Conservation (phyloP, 2,113 vertebrate genomes). For the Chloroceryle aenea region DNA sequence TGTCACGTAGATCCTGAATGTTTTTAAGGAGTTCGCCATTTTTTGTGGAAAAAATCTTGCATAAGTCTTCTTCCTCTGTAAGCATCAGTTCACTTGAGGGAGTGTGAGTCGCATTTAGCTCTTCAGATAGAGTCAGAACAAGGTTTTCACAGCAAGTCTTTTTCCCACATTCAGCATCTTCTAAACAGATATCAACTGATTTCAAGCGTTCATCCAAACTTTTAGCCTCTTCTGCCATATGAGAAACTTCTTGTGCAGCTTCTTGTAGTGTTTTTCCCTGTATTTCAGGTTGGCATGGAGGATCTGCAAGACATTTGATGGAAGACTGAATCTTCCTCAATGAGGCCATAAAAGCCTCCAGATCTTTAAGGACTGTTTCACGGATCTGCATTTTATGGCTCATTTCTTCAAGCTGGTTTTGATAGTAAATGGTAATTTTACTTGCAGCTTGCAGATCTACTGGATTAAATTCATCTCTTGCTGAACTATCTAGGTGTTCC, state of each 20-base stretch:
- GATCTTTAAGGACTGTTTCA: slow-evolving; percentile 78
- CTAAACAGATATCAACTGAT: slow-evolving; percentile 72
- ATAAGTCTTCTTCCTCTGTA: slow-evolving; percentile 68
- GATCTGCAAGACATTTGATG: slow-evolving; percentile 35
- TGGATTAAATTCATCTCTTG: slow-evolving; percentile 75
- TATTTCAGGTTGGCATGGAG: slow-evolving; percentile 14
- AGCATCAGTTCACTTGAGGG: slow-evolving; percentile 56
- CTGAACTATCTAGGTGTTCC: slow-evolving; percentile 69
- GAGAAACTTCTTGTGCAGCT: slow-evolving; percentile 71
- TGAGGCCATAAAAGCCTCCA: slow-evolving; percentile 86
- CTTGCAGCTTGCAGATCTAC: slow-evolving; percentile 77
- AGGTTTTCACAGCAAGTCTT: slow-evolving; percentile 83
- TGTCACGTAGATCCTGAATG: slow-evolving; percentile 81
- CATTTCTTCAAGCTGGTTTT: slow-evolving; percentile 81
- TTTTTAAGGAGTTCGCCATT: slow-evolving; percentile 77
- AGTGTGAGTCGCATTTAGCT: slow-evolving; percentile 27
- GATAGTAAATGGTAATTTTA: slow-evolving; percentile 77
- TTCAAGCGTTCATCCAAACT: slow-evolving; percentile 83
- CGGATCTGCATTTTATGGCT: slow-evolving; percentile 78
- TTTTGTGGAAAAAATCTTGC: slow-evolving; percentile 73
- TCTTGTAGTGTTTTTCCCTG: slow-evolving; percentile 60
- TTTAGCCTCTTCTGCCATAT: slow-evolving; percentile 81
- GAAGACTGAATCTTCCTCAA: slow-evolving; percentile 78
- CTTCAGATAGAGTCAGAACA: slow-evolving; percentile 67
- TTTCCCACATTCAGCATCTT: slow-evolving; percentile 70